Conservation (phyloP, 2,888 invertebrate species). For the Clusia tigrina region DNA sequence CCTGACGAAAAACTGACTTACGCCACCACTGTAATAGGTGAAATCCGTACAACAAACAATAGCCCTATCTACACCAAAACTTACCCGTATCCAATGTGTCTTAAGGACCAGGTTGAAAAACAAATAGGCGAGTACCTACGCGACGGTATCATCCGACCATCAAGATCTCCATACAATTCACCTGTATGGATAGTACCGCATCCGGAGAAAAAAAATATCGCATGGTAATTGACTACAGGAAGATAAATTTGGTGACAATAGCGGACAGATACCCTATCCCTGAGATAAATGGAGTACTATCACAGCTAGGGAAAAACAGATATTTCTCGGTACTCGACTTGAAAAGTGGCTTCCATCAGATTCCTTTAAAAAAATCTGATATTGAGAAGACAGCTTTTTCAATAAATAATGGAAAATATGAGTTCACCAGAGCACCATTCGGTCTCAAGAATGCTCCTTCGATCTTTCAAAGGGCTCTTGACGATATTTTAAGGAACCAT, state of each 20-base stretch:
- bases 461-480: too few species aligned
- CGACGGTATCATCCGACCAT: constrained; percentile 7
- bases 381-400: constrained; percentile 19
- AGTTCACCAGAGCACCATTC: constrained; percentile 15
- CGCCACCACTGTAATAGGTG: constrained; percentile 15
- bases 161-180: too few species aligned
- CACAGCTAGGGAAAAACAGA: not conserved
- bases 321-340: too few species aligned
- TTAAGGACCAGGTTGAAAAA: not conserved
- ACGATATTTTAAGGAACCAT: too few species aligned
- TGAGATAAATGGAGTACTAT: not conserved
- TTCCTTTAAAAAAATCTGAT: constrained; percentile 8
- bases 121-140: not conserved
- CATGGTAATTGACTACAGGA: too few species aligned
- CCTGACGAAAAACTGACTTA: constrained; percentile 20
- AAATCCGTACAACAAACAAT: constrained; percentile 17
- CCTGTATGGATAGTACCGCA: too few species aligned
- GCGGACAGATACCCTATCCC: not conserved
- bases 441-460: too few species aligned
- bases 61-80: constrained; percentile 20
- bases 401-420: constrained; percentile 18
- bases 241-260: not conserved
- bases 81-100: constrained; percentile 14
- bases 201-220: not conserved
- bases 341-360: too few species aligned